Conservation (phyloP, 2,113 vertebrate genomes). For the Vidua macroura region DNA sequence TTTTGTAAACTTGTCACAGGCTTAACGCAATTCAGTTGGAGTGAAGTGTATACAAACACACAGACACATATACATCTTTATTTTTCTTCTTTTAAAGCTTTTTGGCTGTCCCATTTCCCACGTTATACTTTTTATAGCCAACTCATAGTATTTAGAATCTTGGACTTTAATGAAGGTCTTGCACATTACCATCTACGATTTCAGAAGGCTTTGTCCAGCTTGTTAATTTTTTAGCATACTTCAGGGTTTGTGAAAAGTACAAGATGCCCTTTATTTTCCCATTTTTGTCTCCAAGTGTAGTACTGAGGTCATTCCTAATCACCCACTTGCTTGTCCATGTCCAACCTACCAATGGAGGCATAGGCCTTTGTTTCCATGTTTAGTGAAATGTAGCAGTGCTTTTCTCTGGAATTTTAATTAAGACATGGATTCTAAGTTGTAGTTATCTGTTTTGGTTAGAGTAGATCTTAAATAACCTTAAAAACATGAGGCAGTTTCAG, state of each 20-base stretch:
- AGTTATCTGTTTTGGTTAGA: not conserved
- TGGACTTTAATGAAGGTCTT: not conserved
- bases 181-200: not conserved
- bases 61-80: not conserved
- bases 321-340: not conserved
- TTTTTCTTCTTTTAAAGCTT: not conserved
- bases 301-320: not conserved
- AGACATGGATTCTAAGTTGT: not conserved
- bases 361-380: not conserved
- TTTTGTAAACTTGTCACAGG: constrained; percentile 47
- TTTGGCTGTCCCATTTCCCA: not conserved
- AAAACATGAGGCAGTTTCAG: not conserved
- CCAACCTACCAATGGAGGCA: not conserved
- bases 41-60: not conserved
- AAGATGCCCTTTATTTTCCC: not conserved
- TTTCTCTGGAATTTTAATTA: not conserved
- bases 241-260: not conserved
- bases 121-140: not conserved
- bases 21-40: not conserved
- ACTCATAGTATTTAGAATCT: not conserved
- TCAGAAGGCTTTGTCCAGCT: not conserved
- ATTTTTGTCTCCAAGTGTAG: not conserved
- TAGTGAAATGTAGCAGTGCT: not conserved
- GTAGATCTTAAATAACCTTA: not conserved
- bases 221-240: not conserved